Percentiles rank a stretch among this genome's conserved stretches.
Evolutionary conservation across 1,140 invertebrate genomes (phyloP).

Genomic region (Drosophila littoralis): DNA sequence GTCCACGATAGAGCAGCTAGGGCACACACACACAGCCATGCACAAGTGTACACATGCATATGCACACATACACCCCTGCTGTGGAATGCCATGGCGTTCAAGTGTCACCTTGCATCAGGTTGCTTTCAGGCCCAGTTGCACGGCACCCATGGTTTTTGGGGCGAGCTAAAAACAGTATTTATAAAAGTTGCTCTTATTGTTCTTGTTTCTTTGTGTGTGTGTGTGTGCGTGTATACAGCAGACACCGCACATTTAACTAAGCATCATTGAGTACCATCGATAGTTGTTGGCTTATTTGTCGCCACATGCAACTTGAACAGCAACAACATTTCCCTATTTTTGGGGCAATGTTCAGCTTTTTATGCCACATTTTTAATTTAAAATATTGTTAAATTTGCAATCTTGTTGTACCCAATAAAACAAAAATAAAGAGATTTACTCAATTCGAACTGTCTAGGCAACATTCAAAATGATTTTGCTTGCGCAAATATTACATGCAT

Average conservation of each 20-base stretch:
- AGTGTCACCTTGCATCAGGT: constrained; percentile 28
- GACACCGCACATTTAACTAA: constrained; percentile 39
- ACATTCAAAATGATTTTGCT: too few species aligned
- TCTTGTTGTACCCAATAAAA: too few species aligned
- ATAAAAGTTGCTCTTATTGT: constrained; percentile 17
- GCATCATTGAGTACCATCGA: constrained; percentile 33
- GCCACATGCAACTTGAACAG: neutral
- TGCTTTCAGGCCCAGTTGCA: constrained; percentile 8
- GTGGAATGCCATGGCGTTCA: constrained; percentile 12
- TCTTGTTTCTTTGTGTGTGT: neutral
- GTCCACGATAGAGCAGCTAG: constrained; percentile 43
- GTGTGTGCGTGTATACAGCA: neutral
- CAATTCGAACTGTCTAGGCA: too few species aligned
- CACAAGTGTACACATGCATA: constrained; percentile 6
- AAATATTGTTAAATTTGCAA: neutral
- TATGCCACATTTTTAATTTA: neutral
- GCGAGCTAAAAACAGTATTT: constrained; percentile 41
- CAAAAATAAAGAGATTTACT: too few species aligned
- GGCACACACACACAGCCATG: neutral
- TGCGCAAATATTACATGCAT: too few species aligned
- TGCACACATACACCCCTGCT: neutral
- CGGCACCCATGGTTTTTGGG: constrained; percentile 10
- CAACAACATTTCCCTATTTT: constrained; percentile 28
- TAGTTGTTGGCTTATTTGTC: neutral
- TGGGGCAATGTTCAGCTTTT: constrained; percentile 5